These are phyloP conservation scores for Monomorium pharaonis DNA, from an alignment of 1,140 invertebrate genomes.

Conservation along the genomic window DNA sequence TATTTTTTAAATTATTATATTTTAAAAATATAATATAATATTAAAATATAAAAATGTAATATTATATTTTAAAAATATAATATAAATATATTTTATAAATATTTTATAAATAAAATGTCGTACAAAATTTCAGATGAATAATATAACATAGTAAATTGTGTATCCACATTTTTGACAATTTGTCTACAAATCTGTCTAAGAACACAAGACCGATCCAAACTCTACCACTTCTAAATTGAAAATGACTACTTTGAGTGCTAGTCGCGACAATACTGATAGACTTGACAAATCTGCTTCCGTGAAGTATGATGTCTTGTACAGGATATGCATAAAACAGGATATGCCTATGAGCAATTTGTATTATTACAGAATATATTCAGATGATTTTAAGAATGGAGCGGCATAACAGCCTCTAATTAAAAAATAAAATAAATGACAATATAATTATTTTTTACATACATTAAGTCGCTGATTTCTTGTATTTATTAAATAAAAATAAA, in stretches of 20 bases:
- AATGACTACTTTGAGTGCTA: constrained; percentile 37
- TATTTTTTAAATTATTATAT: not conserved
- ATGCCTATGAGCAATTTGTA: constrained; percentile 74
- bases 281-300: constrained; percentile 39
- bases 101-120: not conserved
- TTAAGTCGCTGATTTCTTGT: not conserved
- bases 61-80: no score
- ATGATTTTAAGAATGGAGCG: constrained; percentile 35
- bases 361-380: constrained; percentile 22
- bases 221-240: constrained; percentile 11
- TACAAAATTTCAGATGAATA: not conserved
- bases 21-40: no score
- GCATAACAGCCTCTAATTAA: not conserved
- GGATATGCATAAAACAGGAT: constrained; percentile 79
- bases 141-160: not conserved
- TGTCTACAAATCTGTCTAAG: not conserved
- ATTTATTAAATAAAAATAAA: not conserved
- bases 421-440: not conserved
- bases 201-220: not conserved
- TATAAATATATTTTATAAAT: no score
- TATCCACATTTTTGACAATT: not conserved
- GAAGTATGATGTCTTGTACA: constrained; percentile 72
- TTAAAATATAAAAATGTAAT: no score
- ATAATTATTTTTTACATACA: not conserved
- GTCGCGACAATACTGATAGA: constrained; percentile 53